Base-by-base conservation (phyloP, 2,797 vertebrate genomes). In the Acrossocheilus wenchowensis region DNA sequence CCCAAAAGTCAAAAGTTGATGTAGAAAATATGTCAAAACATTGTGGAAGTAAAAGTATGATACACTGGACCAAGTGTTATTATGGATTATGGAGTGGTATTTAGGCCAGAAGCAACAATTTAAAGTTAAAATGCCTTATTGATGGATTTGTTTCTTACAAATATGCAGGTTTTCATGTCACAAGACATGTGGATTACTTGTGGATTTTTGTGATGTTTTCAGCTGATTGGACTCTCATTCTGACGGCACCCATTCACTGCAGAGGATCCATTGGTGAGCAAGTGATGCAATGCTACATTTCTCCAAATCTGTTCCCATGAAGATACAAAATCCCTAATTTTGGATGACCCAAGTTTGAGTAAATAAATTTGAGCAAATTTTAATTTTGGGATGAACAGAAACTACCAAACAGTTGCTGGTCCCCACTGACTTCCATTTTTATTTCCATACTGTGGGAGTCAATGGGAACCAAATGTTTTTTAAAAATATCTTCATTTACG, bases 1-100 rank as follows among this genome's bases (percentile, higher is more conserved):
- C n/a, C 23, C 75, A 66, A 45, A 81, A 86, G 66, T 77, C 26
- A 57, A 41, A n/a, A 81, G 60, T 34, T 36, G 4, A 83, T 30
- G 41, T 66, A 45, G 64, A 62, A 80, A 86, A 83, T 66, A 17
- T 10, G 62, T 72, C 43, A 85, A 19, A 41, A 26, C 41, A 54
- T 11, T 43, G 43, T 21, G 10, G 48, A 39, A 72, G 41, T 34
- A 64, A 71, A 81, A 45, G 60, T 5, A 14, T 66, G 11, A 69
- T 19, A 84, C 57, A 69, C 17, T 69, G 66, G 34, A 69, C 66
- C 34, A 19, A 69, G 66, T 39, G 66, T 39, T 69, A 8, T 66
- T 34, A 34, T 21, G 34, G 30, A 36, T 66, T 34, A 34, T 21
- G 34, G 64, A 36, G 15, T 10, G 34, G 30, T 36, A 9, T 69